These are phyloP conservation scores for Papilio polyxenes DNA, from an alignment of 1,140 invertebrate species.

Conservation along the genomic window DNA sequence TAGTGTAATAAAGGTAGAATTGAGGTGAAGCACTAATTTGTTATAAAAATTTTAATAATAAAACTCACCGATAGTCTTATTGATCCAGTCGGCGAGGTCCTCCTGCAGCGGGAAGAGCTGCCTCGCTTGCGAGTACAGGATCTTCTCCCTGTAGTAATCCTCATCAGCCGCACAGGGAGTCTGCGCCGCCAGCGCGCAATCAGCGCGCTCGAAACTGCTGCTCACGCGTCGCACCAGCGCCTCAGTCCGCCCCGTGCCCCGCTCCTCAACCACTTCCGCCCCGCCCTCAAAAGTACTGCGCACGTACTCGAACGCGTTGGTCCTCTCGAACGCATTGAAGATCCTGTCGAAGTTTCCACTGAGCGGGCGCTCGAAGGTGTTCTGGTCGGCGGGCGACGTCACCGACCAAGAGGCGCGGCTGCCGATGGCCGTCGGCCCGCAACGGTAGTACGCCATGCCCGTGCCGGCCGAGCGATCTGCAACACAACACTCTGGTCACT, in stretches of 20 bases:
- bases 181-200: conserved; percentile 80
- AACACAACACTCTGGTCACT: conserved; percentile 27
- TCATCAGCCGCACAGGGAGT: conserved; percentile 84
- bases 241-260: conserved; percentile 66
- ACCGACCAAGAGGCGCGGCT: conserved; percentile 86
- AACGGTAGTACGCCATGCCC: conserved; percentile 84
- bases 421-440: conserved; percentile 82
- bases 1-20: too few species aligned
- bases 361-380: conserved; percentile 69
- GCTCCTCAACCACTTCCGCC: conserved; percentile 55
- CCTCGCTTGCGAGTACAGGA: conserved; percentile 87
- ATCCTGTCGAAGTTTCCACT: conserved; percentile 79
- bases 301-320: conserved; percentile 77
- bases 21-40: not conserved
- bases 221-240: conserved; percentile 76
- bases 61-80: conserved; percentile 89
- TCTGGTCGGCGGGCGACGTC: conserved; percentile 77
- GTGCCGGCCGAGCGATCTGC: conserved; percentile 65
- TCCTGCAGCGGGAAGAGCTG: conserved; percentile 91
- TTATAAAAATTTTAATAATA: conserved; percentile 9
- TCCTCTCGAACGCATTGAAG: conserved; percentile 78
- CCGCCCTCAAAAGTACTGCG: conserved; percentile 67
- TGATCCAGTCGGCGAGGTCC: conserved; percentile 93
- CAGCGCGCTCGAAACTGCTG: conserved; percentile 81
- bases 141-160: conserved; percentile 88